Conservation (phyloP, 2,113 vertebrate genomes). For the Cynoglossus semilaevis region DNA sequence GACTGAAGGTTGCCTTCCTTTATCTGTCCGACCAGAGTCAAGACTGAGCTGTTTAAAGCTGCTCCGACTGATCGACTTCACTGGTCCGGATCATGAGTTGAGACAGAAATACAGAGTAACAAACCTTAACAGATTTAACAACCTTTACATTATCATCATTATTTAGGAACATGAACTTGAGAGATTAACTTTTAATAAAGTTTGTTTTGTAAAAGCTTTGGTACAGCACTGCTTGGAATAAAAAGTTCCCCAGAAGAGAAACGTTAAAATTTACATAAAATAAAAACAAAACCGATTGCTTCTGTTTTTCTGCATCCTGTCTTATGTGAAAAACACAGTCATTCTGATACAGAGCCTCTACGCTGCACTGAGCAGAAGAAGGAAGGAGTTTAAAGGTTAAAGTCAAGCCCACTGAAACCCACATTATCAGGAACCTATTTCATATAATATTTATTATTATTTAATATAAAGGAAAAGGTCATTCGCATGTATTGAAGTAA, state of each 20-base stretch:
- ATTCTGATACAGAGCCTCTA: conserved; percentile 1
- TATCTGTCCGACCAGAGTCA: conserved; percentile 7
- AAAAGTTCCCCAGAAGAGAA: background rate
- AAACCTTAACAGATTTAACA: background rate
- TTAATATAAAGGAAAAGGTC: too few species aligned
- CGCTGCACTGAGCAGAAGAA: conserved; percentile 10
- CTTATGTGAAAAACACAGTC: conserved; percentile 11
- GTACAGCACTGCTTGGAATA: too few species aligned
- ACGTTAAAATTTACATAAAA: background rate
- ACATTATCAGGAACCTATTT: too few species aligned
- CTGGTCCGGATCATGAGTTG: background rate
- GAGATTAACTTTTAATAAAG: too few species aligned
- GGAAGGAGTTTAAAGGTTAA: background rate
- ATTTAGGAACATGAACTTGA: too few species aligned
- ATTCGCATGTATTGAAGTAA: too few species aligned
- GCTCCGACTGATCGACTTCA: conserved; percentile 3
- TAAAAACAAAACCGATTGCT: background rate
- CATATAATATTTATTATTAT: too few species aligned
- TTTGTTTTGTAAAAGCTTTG: too few species aligned
- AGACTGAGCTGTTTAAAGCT: conserved; percentile 50
- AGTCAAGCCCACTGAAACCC: background rate
- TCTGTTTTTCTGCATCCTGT: background rate
- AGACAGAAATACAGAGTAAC: background rate
- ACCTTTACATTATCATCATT: too few species aligned
- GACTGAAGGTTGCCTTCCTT: conserved; percentile 24